phyloP scores from a whole-genome alignment of 2,113 vertebrate species.

The Limnothrissa miodon region DNA sequence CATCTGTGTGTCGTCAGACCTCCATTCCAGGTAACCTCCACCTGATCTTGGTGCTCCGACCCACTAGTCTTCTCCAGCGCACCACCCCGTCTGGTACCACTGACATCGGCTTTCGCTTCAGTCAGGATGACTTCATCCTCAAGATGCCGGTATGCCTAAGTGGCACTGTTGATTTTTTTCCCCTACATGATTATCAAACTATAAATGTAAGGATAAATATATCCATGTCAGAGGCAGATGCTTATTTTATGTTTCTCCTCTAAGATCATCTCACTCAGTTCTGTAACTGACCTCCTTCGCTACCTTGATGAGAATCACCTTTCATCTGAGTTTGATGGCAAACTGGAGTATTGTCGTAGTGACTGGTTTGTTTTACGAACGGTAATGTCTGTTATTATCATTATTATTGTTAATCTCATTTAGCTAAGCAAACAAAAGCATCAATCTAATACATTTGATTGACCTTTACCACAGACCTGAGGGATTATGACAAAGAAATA shows the following conservation, averaged over 20 bases:
- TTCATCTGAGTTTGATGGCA: conserved; percentile 87
- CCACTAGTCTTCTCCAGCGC: conserved; percentile 79
- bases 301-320: conserved; percentile 94
- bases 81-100: conserved; percentile 75
- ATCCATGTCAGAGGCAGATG: background rate
- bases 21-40: conserved; percentile 94
- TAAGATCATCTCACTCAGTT: conserved; percentile 96
- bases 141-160: conserved; percentile 84
- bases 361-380: conserved; percentile 94
- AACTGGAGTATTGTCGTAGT: conserved; percentile 87
- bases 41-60: conserved; percentile 88
- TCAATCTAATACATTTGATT: too few species aligned
- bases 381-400: conserved; percentile 61
- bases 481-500: too few species aligned
- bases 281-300: conserved; percentile 87
- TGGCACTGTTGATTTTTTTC: background rate
- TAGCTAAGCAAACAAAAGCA: too few species aligned
- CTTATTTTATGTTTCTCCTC: background rate
- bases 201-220: background rate
- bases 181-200: background rate
- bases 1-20: conserved; percentile 62
- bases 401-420: background rate
- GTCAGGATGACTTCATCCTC: conserved; percentile 91
- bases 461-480: too few species aligned
- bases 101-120: conserved; percentile 94